phyloP scores from a whole-genome alignment of 2,888 invertebrate genomes.

The Camptogramma bilineatum region DNA sequence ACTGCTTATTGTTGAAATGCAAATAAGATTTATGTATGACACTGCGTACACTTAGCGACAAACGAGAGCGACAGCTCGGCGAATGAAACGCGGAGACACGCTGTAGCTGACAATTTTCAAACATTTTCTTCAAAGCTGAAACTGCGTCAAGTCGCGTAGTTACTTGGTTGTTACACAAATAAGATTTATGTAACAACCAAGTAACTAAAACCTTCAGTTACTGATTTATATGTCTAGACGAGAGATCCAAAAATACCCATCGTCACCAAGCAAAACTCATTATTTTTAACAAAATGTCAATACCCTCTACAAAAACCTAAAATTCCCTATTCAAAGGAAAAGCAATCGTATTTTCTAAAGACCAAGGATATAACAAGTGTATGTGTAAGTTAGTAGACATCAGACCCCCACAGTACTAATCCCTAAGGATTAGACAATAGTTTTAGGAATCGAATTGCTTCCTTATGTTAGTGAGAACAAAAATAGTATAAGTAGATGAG shows the following conservation, averaged over 20 bases:
- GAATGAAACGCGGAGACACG: too few relatives aligned
- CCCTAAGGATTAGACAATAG: constrained; percentile 56
- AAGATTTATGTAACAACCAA: too few relatives aligned
- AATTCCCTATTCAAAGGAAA: constrained; percentile 9
- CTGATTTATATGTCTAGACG: constrained; percentile 25
- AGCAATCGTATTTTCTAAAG: neutral
- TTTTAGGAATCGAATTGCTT: constrained; percentile 42
- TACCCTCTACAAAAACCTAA: constrained; percentile 12
- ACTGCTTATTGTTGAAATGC: too few relatives aligned
- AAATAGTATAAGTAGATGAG: constrained; percentile 34
- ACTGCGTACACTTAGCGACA: too few relatives aligned
- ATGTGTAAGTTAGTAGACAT: constrained; percentile 32
- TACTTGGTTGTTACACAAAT: too few relatives aligned
- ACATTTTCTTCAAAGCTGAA: too few relatives aligned
- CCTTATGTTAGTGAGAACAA: constrained; percentile 36
- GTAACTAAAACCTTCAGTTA: neutral
- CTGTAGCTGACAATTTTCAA: too few relatives aligned
- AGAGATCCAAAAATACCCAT: constrained; percentile 12
- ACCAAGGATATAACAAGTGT: constrained; percentile 13
- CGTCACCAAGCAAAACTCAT: constrained; percentile 14
- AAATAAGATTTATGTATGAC: too few relatives aligned
- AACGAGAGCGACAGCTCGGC: too few relatives aligned
- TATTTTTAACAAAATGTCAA: constrained; percentile 27
- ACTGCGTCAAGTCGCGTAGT: too few relatives aligned
- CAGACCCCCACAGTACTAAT: constrained; percentile 51